Evolutionary conservation across 92 coral and sea anemone species (phyloP).

Genomic region (Epizoanthus rinbou): DNA sequence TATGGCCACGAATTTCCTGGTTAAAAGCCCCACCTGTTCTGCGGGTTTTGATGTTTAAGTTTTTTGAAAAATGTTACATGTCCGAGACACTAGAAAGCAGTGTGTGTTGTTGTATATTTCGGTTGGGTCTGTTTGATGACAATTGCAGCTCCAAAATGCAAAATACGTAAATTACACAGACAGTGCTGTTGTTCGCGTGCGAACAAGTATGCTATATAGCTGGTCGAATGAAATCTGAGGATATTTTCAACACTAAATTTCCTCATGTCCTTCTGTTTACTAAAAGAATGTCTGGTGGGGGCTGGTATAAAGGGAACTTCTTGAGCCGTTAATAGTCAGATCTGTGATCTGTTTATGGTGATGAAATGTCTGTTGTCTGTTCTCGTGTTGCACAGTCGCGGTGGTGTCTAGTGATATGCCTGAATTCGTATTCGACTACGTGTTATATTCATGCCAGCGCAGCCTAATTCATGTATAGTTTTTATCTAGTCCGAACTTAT

Average conservation of each 20-base stretch:
- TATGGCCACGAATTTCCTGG: slow-evolving; percentile 17
- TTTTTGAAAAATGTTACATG: slow-evolving; percentile 22
- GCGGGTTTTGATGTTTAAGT: slow-evolving; percentile 24
- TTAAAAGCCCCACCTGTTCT: slow-evolving; percentile 43
- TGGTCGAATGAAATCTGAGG: not conserved
- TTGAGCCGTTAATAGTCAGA: slow-evolving; percentile 35
- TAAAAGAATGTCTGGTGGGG: slow-evolving; percentile 31
- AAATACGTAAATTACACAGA: not conserved
- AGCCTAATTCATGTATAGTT: slow-evolving; percentile 14
- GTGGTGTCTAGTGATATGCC: not conserved
- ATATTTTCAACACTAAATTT: slow-evolving; percentile 8
- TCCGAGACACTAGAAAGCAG: slow-evolving; percentile 18
- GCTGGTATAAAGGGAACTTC: not conserved
- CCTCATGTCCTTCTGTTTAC: slow-evolving; percentile 16
- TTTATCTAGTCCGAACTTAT: slow-evolving; percentile 13
- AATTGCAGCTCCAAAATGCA: not conserved
- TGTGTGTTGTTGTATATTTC: slow-evolving; percentile 18
- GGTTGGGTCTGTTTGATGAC: slow-evolving; percentile 14
- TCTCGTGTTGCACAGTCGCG: slow-evolving; percentile 5
- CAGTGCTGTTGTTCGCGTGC: not conserved
- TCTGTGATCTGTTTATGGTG: slow-evolving; percentile 29
- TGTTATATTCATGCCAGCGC: not conserved
- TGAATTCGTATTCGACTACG: not conserved
- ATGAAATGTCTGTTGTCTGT: slow-evolving; percentile 32
- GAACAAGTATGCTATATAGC: not conserved